Conservation (phyloP, 1,140 invertebrate species). For the Bombus confusus region DNA sequence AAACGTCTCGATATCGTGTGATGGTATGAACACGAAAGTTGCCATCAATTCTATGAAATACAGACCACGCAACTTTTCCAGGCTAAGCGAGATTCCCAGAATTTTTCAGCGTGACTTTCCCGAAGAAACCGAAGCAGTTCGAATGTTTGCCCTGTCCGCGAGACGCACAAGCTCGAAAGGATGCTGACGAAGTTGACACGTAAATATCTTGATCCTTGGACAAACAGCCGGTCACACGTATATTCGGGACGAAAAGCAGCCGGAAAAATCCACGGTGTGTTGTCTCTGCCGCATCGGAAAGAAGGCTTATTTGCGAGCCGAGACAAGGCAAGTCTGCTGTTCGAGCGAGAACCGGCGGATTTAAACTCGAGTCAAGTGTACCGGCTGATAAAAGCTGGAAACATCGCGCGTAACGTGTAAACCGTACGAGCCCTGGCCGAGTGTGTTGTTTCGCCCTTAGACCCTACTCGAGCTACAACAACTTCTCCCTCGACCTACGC, state of each 20-base stretch:
- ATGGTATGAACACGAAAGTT: not conserved
- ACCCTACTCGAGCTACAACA: slow-evolving; percentile 58
- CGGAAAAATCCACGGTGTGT: slow-evolving; percentile 54
- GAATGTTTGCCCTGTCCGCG: slow-evolving; percentile 52
- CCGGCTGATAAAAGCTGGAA: slow-evolving; percentile 70
- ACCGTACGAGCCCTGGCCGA: slow-evolving; percentile 32
- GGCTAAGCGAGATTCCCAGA: not conserved
- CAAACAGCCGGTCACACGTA: slow-evolving; percentile 68
- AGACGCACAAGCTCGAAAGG: slow-evolving; percentile 40
- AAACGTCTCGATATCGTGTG: not conserved
- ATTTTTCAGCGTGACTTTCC: not conserved
- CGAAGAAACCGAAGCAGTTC: slow-evolving; percentile 11
- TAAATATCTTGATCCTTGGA: slow-evolving; percentile 68
- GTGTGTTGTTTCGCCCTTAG: slow-evolving; percentile 59
- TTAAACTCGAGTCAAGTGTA: slow-evolving; percentile 69
- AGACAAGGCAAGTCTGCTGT: slow-evolving; percentile 20
- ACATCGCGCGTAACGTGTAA: slow-evolving; percentile 64
- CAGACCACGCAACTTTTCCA: not conserved
- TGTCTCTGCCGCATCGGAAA: slow-evolving; percentile 46
- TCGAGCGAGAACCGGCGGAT: slow-evolving; percentile 63
- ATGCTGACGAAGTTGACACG: slow-evolving; percentile 46
- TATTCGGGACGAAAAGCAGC: slow-evolving; percentile 43
- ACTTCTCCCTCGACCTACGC: slow-evolving; percentile 42
- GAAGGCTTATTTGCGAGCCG: slow-evolving; percentile 55
- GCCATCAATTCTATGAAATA: not conserved